A percentile compares a stretch with the other conserved stretches of the same genome.
Conservation (phyloP, 2,113 vertebrate genomes). For the Planiliza haematocheilus region DNA sequence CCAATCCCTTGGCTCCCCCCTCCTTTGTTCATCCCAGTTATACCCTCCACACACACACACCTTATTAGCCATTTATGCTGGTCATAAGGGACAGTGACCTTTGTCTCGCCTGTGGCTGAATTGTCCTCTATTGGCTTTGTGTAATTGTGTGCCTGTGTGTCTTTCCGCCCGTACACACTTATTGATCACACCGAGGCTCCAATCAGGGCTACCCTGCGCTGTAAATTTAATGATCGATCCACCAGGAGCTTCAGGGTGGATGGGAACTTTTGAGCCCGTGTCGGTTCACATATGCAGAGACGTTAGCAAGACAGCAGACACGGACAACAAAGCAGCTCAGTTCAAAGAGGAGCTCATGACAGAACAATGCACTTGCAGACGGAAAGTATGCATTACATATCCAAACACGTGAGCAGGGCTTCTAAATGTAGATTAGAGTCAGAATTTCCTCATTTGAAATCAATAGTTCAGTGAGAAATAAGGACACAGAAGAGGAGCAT, state of each 20-base stretch:
- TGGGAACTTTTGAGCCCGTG: conserved; percentile 8
- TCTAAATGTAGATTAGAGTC: conserved; percentile 32
- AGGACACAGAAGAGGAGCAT: conserved; percentile 1
- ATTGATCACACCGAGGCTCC: conserved; percentile 68
- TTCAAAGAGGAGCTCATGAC: conserved; percentile 1
- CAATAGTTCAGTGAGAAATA: conserved; percentile 33
- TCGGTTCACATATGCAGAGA: conserved; percentile 23
- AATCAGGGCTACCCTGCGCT: conserved; percentile 60
- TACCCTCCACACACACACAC: conserved; percentile 4
- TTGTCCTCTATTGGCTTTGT: conserved; percentile 29
- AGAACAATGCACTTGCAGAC: conserved; percentile 6
- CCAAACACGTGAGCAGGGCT: conserved; percentile 1
- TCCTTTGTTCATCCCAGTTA: conserved; percentile 31
- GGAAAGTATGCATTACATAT: neutral
- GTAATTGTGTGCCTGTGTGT: conserved; percentile 14
- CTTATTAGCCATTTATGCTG: conserved; percentile 15
- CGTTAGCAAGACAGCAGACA: conserved; percentile 9
- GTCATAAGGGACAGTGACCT: conserved; percentile 47
- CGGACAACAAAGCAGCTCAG: conserved; percentile 3
- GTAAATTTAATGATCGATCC: conserved; percentile 68
- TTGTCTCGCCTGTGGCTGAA: conserved; percentile 28
- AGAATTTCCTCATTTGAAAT: conserved; percentile 52
- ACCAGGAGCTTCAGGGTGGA: conserved; percentile 43
- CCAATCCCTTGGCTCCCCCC: conserved; percentile 23
- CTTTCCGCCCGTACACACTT: conserved; percentile 19